phyloP scores from a whole-genome alignment of 2,797 vertebrate species.

The Bradypus variegatus region DNA sequence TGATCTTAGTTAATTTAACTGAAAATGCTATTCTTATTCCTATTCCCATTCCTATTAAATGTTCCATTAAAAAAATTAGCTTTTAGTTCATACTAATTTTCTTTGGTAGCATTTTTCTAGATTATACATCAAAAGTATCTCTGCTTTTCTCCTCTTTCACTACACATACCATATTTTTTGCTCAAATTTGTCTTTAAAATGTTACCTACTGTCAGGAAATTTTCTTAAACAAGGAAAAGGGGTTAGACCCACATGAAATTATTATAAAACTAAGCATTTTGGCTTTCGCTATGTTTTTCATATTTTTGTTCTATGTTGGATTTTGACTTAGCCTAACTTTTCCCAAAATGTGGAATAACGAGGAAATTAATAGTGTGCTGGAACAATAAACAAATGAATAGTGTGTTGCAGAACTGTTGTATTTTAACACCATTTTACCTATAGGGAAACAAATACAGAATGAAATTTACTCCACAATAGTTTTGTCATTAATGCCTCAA shows the following conservation, averaged over 20 bases:
- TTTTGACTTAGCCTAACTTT: slow-evolving; percentile 20
- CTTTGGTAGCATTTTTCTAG: slow-evolving; percentile 16
- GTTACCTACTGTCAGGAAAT: background rate
- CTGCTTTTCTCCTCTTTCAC: background rate
- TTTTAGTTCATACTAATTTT: slow-evolving; percentile 40
- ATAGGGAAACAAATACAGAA: slow-evolving; percentile 43
- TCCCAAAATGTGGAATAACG: slow-evolving; percentile 42
- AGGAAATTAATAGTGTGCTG: background rate
- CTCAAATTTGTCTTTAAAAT: slow-evolving; percentile 16
- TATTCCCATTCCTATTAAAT: slow-evolving; percentile 48
- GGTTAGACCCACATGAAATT: background rate
- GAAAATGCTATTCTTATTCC: slow-evolving; percentile 52
- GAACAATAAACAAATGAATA: slow-evolving; percentile 23
- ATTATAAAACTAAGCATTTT: slow-evolving; percentile 44
- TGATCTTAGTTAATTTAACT: slow-evolving; percentile 42
- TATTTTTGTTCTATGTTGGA: slow-evolving; percentile 6
- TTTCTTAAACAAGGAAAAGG: slow-evolving; percentile 24
- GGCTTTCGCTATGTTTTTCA: slow-evolving; percentile 33
- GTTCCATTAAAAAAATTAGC: slow-evolving; percentile 45
- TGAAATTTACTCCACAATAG: slow-evolving; percentile 22
- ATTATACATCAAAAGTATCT: background rate
- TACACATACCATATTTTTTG: background rate
- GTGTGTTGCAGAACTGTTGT: background rate
- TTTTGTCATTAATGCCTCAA: slow-evolving; percentile 40
- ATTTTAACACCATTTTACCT: slow-evolving; percentile 16